These are phyloP conservation scores for Thalassarche chlororhynchos DNA, from an alignment of 2,113 vertebrate species.

Conservation along the genomic window DNA sequence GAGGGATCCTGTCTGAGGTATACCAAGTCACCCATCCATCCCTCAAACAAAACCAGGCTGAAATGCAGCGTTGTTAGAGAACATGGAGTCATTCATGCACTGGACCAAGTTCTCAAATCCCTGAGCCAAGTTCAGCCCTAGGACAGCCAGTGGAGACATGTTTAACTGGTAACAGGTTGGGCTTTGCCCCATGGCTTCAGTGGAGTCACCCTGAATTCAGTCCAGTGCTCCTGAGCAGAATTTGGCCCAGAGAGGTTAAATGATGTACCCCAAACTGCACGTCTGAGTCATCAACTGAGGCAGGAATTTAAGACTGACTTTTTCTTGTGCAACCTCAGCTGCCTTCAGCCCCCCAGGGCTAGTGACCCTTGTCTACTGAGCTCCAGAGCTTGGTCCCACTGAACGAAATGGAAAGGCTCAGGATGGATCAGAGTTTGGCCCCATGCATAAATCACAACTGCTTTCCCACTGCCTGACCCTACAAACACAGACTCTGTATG, in stretches of 20 bases:
- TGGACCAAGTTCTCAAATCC: background rate
- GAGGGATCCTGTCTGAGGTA: background rate
- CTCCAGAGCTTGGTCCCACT: background rate
- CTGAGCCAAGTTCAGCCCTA: background rate
- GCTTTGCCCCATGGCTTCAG: background rate
- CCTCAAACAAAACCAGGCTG: background rate
- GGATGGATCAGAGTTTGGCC: background rate
- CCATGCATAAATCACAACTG: background rate
- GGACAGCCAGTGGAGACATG: background rate
- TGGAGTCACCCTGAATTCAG: background rate
- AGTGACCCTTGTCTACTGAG: fast-evolving
- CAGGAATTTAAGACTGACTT: background rate
- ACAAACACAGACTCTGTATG: fast-evolving
- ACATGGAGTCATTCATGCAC: background rate
- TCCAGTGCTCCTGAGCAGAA: background rate
- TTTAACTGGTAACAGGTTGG: background rate
- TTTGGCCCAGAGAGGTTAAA: background rate
- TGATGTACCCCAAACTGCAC: background rate
- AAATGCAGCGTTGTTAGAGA: background rate
- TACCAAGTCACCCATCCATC: background rate
- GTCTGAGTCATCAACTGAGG: background rate
- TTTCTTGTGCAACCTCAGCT: background rate
- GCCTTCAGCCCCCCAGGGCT: background rate
- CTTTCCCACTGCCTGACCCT: background rate
- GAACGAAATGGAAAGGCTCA: background rate